Evolutionary conservation across 1,140 invertebrate genomes (phyloP).

Genomic region (Hylaeus volcanicus): DNA sequence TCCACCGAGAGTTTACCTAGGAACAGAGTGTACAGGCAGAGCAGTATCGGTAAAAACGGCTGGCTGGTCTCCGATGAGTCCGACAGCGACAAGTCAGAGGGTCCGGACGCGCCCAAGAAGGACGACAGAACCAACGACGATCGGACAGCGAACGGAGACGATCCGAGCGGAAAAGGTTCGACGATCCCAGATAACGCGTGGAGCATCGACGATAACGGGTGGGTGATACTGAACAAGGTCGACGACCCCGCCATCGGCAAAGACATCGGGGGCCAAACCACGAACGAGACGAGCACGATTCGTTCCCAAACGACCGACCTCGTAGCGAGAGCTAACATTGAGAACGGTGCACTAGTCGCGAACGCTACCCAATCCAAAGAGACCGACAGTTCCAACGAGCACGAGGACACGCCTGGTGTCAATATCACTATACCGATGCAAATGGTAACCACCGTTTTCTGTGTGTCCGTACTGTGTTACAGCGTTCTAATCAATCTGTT

Average conservation of each 20-base stretch:
- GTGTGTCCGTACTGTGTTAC: conserved; percentile 80
- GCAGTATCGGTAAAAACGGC: conserved; percentile 70
- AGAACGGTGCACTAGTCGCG: conserved; percentile 69
- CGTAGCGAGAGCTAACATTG: conserved; percentile 56
- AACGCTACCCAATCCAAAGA: conserved; percentile 69
- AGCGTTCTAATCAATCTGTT: conserved; percentile 79
- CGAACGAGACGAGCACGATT: conserved; percentile 68
- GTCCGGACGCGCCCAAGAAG: not conserved
- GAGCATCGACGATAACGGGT: conserved; percentile 66
- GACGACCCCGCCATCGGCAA: conserved; percentile 17
- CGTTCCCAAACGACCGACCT: conserved; percentile 64
- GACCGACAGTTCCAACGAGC: conserved; percentile 64
- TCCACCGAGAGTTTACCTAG: conserved; percentile 15
- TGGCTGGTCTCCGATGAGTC: conserved; percentile 73
- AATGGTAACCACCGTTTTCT: conserved; percentile 80
- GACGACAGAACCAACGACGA: not conserved
- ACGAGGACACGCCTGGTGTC: conserved; percentile 65
- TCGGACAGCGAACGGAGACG: not conserved
- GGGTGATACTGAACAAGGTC: conserved; percentile 56
- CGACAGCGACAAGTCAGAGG: conserved; percentile 55
- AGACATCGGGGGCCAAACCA: conserved; percentile 62
- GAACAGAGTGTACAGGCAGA: conserved; percentile 53
- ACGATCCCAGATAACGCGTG: conserved; percentile 37
- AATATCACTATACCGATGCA: conserved; percentile 77
- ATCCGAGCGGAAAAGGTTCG: not conserved